phyloP scores from a whole-genome alignment of 2,797 vertebrate genomes.

The Alcedo atthis region DNA sequence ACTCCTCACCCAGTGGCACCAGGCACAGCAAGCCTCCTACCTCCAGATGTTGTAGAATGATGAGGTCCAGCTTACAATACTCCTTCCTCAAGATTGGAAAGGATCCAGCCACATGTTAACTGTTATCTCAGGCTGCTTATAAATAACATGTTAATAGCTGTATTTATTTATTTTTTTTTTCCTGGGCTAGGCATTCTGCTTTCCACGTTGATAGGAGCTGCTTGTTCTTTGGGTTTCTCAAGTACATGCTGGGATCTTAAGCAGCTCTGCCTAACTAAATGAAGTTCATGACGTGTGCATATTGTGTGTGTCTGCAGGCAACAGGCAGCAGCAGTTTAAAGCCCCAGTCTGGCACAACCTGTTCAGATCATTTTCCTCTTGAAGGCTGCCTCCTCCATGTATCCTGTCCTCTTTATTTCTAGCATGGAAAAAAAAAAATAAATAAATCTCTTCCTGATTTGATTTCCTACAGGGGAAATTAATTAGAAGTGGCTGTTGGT shows the following conservation, averaged over 20 bases:
- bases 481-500: neutral
- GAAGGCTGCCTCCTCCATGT: neutral
- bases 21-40: neutral
- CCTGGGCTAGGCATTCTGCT: neutral
- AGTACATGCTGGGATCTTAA: neutral
- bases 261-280: neutral
- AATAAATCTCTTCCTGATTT: neutral
- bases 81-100: neutral
- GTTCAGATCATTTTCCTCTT: neutral
- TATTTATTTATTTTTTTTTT: neutral
- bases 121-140: constrained; percentile 11
- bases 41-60: neutral
- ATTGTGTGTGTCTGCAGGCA: neutral
- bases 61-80: neutral
- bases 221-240: neutral
- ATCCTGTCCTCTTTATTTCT: neutral
- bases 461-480: neutral
- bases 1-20: accelerated
- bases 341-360: neutral
- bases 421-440: neutral
- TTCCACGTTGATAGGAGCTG: constrained; percentile 1
- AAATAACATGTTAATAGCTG: neutral
- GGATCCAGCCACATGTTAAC: neutral
- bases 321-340: neutral
- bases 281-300: accelerated